Evolutionary conservation across 2,113 vertebrate species (phyloP).

Genomic region (Semicossyphus pulcher): DNA sequence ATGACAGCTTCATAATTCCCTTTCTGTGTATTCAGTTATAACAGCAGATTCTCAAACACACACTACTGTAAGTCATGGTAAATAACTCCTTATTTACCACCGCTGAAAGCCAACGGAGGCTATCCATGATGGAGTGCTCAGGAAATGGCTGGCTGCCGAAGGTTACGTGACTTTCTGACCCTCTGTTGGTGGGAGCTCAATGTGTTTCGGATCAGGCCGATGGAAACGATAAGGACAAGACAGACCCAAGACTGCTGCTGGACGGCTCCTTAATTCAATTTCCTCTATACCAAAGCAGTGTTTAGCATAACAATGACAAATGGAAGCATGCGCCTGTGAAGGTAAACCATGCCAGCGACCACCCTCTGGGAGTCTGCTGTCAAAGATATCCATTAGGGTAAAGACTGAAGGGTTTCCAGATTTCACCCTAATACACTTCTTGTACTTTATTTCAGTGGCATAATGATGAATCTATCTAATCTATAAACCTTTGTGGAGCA

Average conservation of each 20-base stretch:
- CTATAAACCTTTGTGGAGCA: neutral
- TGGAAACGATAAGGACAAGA: constrained; percentile 72
- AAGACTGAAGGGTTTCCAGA: neutral
- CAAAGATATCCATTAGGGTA: constrained; percentile 26
- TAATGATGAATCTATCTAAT: neutral
- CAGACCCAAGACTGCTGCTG: constrained; percentile 55
- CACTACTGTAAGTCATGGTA: neutral
- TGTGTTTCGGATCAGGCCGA: constrained; percentile 75
- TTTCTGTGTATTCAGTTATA: neutral
- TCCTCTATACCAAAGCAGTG: constrained; percentile 68
- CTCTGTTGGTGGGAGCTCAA: constrained; percentile 65
- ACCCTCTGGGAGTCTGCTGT: constrained; percentile 52
- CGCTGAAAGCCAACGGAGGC: constrained; percentile 12
- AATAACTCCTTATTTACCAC: constrained; percentile 44
- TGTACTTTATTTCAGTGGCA: neutral
- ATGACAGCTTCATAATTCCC: too few species aligned
- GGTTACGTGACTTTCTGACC: constrained; percentile 69
- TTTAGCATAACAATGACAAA: constrained; percentile 80
- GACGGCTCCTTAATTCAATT: constrained; percentile 71
- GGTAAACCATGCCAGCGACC: constrained; percentile 59
- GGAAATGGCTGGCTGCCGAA: constrained; percentile 62
- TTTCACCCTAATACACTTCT: neutral
- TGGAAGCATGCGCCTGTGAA: constrained; percentile 56
- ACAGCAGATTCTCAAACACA: neutral
- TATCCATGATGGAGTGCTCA: constrained; percentile 61